Evolutionary conservation across 1,140 invertebrate genomes (phyloP).

Genomic region (Eciton burchellii): DNA sequence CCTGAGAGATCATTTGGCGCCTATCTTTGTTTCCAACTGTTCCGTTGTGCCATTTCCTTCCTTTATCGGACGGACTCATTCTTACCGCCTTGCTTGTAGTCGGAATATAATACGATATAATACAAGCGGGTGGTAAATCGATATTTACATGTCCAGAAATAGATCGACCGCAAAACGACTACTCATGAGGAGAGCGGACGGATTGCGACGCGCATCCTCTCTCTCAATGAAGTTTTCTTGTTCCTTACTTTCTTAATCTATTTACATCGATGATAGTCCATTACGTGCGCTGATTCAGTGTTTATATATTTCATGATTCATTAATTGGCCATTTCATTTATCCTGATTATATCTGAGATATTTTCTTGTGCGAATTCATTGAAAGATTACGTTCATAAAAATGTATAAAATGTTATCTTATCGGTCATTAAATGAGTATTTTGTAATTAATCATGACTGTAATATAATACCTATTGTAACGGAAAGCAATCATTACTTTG

Average conservation of each 20-base stretch:
- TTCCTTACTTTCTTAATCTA: conserved; percentile 15
- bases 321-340: too few relatives aligned
- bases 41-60: conserved; percentile 19
- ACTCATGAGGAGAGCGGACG: conserved; percentile 49
- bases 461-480: too few relatives aligned
- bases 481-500: too few relatives aligned
- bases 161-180: conserved; percentile 72
- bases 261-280: conserved; percentile 2
- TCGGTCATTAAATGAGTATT: too few relatives aligned
- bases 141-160: conserved; percentile 81
- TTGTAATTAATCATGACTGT: too few relatives aligned
- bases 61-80: conserved; percentile 5
- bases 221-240: conserved; percentile 56
- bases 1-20: conserved; percentile 10
- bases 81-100: conserved; percentile 29
- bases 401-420: too few relatives aligned
- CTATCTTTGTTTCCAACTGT: conserved; percentile 20
- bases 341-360: too few relatives aligned
- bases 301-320: too few relatives aligned
- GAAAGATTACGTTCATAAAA: too few relatives aligned
- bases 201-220: conserved; percentile 26
- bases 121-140: conserved; percentile 72
- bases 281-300: background rate
- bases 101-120: conserved; percentile 14
- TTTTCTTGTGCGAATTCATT: too few relatives aligned